Evolutionary conservation across 1,140 invertebrate species (phyloP).

Genomic region (Tyrophagus putrescentiae): DNA sequence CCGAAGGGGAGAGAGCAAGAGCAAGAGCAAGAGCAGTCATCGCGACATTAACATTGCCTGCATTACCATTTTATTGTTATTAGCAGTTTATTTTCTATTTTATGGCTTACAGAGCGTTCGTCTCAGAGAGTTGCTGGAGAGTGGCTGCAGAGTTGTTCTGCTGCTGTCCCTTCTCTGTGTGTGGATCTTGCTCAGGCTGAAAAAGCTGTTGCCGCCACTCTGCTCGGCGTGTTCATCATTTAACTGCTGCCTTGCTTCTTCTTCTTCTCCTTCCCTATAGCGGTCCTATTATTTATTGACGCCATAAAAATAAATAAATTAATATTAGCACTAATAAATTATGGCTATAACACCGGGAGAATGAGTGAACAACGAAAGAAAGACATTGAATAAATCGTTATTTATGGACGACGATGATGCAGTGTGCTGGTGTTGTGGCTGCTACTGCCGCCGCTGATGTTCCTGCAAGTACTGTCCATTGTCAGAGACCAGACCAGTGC

Average conservation of each 20-base stretch:
- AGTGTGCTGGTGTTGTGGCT: too few relatives aligned
- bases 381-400: too few relatives aligned
- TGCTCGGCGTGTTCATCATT: conserved; percentile 16
- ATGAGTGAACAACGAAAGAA: too few relatives aligned
- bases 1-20: neutral
- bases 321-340: conserved; percentile 18
- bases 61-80: conserved; percentile 16
- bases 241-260: too few relatives aligned
- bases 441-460: too few relatives aligned
- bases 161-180: too few relatives aligned
- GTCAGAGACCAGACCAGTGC: too few relatives aligned
- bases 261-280: conserved; percentile 1
- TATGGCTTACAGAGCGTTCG: neutral
- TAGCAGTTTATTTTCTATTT: conserved; percentile 14
- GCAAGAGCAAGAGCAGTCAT: neutral
- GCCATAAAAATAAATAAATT: conserved; percentile 19
- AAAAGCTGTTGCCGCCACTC: too few relatives aligned
- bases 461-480: too few relatives aligned
- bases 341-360: neutral
- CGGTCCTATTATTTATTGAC: conserved; percentile 14
- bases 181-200: too few relatives aligned
- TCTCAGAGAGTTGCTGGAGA: neutral
- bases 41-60: conserved; percentile 2
- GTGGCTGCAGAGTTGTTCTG: too few relatives aligned
- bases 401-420: too few relatives aligned